Percentiles rank a stretch among this genome's conserved stretches.
These are phyloP conservation scores for Rhogogaster chlorosoma DNA, from an alignment of 2,888 invertebrate genomes.

Conservation along the genomic window DNA sequence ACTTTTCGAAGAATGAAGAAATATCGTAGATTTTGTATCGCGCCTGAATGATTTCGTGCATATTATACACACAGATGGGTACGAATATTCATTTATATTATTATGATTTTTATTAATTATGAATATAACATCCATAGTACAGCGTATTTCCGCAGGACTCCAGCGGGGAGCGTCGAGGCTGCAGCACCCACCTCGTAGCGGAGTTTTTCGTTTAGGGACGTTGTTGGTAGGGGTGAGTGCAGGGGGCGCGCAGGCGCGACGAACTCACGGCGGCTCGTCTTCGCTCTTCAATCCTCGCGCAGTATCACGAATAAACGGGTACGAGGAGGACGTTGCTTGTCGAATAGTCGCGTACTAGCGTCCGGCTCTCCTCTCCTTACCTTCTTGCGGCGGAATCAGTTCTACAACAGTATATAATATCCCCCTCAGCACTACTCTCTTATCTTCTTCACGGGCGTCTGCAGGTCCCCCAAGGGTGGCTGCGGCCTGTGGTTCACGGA, in stretches of 20 bases:
- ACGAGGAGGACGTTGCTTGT: conserved; percentile 35
- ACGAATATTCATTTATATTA: background rate
- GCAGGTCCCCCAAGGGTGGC: conserved; percentile 7
- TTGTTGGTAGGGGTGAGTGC: conserved; percentile 24
- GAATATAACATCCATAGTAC: background rate
- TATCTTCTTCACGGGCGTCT: background rate
- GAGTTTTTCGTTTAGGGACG: background rate
- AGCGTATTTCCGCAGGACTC: conserved; percentile 19
- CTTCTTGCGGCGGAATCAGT: background rate
- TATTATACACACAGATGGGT: background rate
- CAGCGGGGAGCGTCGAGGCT: conserved; percentile 23
- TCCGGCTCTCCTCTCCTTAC: background rate
- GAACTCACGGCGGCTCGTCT: conserved; percentile 37
- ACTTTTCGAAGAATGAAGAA: background rate
- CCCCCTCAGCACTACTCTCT: background rate
- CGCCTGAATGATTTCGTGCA: background rate
- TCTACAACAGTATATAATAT: background rate
- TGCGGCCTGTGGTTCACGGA: conserved; percentile 16
- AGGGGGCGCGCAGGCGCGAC: conserved; percentile 33
- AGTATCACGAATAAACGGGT: conserved; percentile 42
- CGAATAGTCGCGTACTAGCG: background rate
- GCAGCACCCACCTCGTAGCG: background rate
- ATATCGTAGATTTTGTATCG: background rate
- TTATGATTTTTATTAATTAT: background rate
- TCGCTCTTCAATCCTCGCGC: conserved; percentile 45